Evolutionary conservation across 1,140 invertebrate species (phyloP).

Genomic region (Pristionchus pacificus): DNA sequence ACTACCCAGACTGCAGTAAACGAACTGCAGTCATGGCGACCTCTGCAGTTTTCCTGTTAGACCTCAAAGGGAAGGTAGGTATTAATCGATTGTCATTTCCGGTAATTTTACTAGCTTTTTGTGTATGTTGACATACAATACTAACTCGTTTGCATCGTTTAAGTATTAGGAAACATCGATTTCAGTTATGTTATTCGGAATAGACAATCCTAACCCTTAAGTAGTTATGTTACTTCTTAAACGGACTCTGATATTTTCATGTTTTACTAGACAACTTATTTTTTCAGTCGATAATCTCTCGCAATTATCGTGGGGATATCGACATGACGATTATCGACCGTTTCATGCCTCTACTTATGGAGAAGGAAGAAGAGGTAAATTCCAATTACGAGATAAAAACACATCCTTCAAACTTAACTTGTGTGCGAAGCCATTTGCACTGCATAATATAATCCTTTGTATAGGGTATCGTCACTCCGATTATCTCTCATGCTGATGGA

Average conservation of each 20-base stretch:
- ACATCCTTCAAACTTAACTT: too few species aligned
- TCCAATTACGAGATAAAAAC: too few species aligned
- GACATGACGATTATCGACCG: constrained; percentile 95
- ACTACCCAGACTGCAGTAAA: too few species aligned
- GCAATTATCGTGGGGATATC: constrained; percentile 96
- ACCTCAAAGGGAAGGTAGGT: constrained; percentile 83
- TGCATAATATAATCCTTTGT: background rate
- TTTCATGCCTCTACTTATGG: constrained; percentile 84
- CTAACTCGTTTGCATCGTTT: constrained; percentile 3
- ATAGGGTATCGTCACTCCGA: constrained; percentile 38
- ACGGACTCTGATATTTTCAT: too few species aligned
- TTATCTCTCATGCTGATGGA: constrained; percentile 79
- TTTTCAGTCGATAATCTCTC: constrained; percentile 76
- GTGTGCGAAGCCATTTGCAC: background rate
- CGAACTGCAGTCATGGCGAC: constrained; percentile 64
- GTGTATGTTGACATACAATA: constrained; percentile 10
- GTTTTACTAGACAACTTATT: constrained; percentile 2
- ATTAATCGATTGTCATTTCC: too few species aligned
- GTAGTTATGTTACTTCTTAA: too few species aligned
- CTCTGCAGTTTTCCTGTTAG: constrained; percentile 87
- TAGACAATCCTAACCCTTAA: background rate
- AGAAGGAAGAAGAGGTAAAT: constrained; percentile 73
- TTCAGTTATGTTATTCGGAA: constrained; percentile 16
- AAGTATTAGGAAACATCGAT: constrained; percentile 17
- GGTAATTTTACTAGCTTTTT: too few species aligned